Conservation (phyloP, 2,888 invertebrate species). For the Sericinus montela region DNA sequence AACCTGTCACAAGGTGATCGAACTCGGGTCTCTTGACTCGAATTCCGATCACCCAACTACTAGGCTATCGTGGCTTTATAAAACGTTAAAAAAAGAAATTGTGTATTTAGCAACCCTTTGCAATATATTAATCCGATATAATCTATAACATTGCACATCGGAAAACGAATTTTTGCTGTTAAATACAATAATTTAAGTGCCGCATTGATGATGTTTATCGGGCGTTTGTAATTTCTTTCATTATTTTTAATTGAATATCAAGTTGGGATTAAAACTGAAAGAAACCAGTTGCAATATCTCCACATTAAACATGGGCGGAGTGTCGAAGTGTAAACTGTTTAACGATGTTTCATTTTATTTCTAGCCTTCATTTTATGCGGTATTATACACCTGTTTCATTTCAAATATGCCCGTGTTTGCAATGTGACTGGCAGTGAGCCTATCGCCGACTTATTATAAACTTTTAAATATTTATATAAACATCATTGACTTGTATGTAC, state of each 20-base stretch:
- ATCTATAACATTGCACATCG: background rate
- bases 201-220: background rate
- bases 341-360: background rate
- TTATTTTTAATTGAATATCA: slow-evolving; percentile 3
- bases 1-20: no score
- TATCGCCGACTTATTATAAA: no score
- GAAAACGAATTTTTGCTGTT: background rate
- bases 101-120: background rate
- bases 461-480: no score
- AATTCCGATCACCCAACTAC: no score
- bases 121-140: slow-evolving; percentile 2
- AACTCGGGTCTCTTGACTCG: no score
- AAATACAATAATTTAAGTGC: background rate
- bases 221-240: background rate
- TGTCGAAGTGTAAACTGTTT: slow-evolving; percentile 10
- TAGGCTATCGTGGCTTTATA: no score
- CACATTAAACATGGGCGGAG: slow-evolving; percentile 8
- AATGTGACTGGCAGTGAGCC: no score
- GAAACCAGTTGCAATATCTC: slow-evolving; percentile 6
- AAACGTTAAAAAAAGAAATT: background rate
- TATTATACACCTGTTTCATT: background rate
- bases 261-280: background rate
- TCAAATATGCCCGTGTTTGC: no score
- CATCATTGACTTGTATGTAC: no score
- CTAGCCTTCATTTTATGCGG: background rate